Conservation (phyloP, 2,113 vertebrate genomes). For the Morone saxatilis region DNA sequence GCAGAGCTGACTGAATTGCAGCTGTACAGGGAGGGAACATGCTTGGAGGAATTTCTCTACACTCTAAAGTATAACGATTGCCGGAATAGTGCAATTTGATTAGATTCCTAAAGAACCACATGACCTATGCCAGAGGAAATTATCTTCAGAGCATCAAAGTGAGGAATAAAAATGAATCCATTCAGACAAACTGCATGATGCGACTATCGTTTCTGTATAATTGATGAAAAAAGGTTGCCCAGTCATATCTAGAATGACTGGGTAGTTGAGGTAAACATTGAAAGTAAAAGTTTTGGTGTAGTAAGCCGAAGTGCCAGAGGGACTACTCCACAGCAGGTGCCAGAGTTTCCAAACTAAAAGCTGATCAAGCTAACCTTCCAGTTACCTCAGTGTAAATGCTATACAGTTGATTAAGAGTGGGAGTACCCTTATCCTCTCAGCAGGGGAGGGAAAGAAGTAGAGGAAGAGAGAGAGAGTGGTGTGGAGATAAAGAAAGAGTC, state of each 20-base stretch:
- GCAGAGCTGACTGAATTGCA: slow-evolving; percentile 45
- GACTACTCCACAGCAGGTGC: slow-evolving; percentile 37
- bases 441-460: slow-evolving; percentile 43
- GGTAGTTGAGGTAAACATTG: slow-evolving; percentile 29
- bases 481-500: slow-evolving; percentile 60
- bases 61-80: slow-evolving; percentile 30
- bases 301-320: slow-evolving; percentile 38
- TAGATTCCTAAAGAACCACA: slow-evolving; percentile 40
- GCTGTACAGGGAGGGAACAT: slow-evolving; percentile 29
- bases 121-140: slow-evolving; percentile 42
- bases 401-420: slow-evolving; percentile 59
- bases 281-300: slow-evolving; percentile 49
- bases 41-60: slow-evolving; percentile 36
- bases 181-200: slow-evolving; percentile 15
- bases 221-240: slow-evolving; percentile 4
- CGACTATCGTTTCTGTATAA: slow-evolving; percentile 23
- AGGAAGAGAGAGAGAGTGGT: slow-evolving; percentile 46
- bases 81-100: slow-evolving; percentile 37
- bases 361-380: slow-evolving; percentile 68
- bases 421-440: slow-evolving; percentile 66
- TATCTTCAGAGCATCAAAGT: slow-evolving; percentile 46
- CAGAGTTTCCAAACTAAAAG: slow-evolving; percentile 60
- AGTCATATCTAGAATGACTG: slow-evolving; percentile 15
- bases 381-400: slow-evolving; percentile 69
- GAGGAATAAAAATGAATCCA: slow-evolving; percentile 25